A percentile compares a stretch with the other conserved stretches of the same genome.
These are phyloP conservation scores for Isurus oxyrinchus DNA, from an alignment of 2,113 vertebrate genomes.

Conservation along the genomic window DNA sequence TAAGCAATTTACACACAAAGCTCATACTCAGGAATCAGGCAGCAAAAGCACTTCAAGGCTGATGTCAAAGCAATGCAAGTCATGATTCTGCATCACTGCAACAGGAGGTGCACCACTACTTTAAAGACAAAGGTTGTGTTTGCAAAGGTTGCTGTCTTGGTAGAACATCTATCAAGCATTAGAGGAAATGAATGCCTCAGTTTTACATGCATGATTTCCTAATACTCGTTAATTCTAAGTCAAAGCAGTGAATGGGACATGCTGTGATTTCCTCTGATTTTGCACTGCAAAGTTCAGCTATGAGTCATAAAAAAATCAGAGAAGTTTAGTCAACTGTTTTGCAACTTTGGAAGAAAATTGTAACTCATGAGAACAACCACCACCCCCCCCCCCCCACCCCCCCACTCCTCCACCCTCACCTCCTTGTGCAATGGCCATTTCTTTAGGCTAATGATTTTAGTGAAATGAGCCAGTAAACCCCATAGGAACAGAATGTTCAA, in stretches of 20 bases:
- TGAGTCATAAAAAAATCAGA: constrained; percentile 1
- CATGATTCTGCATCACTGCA: background rate
- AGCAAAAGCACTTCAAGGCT: background rate
- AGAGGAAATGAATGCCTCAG: background rate
- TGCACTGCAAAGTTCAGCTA: background rate
- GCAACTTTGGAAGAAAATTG: background rate
- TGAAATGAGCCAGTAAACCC: background rate
- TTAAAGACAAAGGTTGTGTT: background rate
- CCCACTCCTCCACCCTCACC: no score
- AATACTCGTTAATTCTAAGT: background rate
- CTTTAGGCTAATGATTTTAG: background rate
- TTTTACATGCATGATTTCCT: background rate
- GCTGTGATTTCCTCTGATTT: background rate
- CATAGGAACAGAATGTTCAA: background rate
- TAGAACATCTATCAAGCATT: background rate
- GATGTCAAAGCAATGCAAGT: background rate
- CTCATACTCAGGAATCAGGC: background rate
- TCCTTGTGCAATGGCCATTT: background rate
- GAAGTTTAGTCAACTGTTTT: background rate
- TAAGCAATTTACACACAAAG: background rate
- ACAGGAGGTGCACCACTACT: background rate
- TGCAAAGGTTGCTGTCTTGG: background rate
- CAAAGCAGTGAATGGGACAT: background rate
- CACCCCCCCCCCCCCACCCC: background rate
- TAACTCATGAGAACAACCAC: background rate